phyloP scores from a whole-genome alignment of 2,797 vertebrate species.

The Phoeniculus purpureus region DNA sequence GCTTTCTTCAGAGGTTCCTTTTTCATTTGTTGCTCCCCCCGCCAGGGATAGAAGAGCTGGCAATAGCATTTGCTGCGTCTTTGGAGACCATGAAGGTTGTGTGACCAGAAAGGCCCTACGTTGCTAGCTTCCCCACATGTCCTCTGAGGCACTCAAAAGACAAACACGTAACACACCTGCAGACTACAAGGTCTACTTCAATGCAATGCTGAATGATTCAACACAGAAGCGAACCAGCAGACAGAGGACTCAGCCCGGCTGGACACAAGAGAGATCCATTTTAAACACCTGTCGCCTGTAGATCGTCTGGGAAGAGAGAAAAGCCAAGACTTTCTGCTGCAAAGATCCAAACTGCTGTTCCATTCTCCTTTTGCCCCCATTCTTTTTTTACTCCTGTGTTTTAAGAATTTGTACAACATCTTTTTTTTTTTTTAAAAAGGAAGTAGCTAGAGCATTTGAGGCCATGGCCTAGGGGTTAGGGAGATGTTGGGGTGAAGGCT shows the following conservation, averaged over 20 bases:
- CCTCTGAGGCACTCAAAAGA: not conserved
- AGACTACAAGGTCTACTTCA: not conserved
- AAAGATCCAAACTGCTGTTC: not conserved
- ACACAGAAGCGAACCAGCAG: not conserved
- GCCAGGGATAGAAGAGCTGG: not conserved
- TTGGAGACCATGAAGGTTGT: not conserved
- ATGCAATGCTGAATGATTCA: not conserved
- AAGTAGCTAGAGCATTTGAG: too few relatives aligned
- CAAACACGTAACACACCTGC: not conserved
- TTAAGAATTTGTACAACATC: not conserved
- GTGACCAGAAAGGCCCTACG: too few relatives aligned
- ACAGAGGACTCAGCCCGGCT: not conserved
- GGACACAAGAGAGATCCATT: not conserved
- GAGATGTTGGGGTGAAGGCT: too few relatives aligned
- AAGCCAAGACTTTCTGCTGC: not conserved
- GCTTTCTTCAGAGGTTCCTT: not conserved
- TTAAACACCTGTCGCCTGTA: not conserved
- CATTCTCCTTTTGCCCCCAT: not conserved
- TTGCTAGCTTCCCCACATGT: not conserved
- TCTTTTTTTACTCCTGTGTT: not conserved
- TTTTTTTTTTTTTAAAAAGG: too few relatives aligned
- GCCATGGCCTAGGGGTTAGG: too few relatives aligned
- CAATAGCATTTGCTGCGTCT: not conserved
- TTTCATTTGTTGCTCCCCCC: not conserved
- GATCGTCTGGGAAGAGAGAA: not conserved